phyloP scores from a whole-genome alignment of 2,113 vertebrate genomes.

The Gnathonemus longibarbis region DNA sequence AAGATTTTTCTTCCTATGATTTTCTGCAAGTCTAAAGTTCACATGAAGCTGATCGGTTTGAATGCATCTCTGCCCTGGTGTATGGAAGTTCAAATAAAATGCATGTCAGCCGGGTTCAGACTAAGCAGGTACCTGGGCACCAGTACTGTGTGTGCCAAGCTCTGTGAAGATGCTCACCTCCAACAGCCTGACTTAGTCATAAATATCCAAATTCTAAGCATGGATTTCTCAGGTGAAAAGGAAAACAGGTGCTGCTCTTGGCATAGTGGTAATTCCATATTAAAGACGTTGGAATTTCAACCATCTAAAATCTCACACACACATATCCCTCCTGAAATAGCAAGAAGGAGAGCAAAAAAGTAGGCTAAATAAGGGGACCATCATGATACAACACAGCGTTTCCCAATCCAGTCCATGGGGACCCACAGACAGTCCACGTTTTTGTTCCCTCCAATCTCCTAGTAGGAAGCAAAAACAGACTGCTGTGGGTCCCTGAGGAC shows the following conservation, averaged over 20 bases:
- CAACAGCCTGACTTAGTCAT: slow-evolving; percentile 38
- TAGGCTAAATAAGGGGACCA: slow-evolving; percentile 27
- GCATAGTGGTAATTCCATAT: slow-evolving; percentile 33
- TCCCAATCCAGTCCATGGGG: not conserved
- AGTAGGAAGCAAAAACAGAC: not conserved
- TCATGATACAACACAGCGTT: slow-evolving; percentile 12
- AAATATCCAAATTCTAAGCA: slow-evolving; percentile 33
- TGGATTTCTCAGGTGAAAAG: slow-evolving; percentile 19
- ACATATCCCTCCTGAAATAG: slow-evolving; percentile 28
- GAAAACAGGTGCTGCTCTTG: slow-evolving; percentile 26
- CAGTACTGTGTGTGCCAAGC: slow-evolving; percentile 21
- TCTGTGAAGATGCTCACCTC: slow-evolving; percentile 33
- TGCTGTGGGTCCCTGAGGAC: not conserved
- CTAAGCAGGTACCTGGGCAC: slow-evolving; percentile 29
- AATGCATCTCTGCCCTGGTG: slow-evolving; percentile 19
- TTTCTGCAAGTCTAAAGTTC: slow-evolving; percentile 28
- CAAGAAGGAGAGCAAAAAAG: slow-evolving; percentile 15
- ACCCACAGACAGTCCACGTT: not conserved
- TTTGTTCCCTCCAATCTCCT: not conserved
- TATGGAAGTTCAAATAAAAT: slow-evolving; percentile 30
- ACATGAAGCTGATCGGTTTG: slow-evolving; percentile 25
- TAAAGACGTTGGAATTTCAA: slow-evolving; percentile 33
- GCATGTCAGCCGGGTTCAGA: slow-evolving; percentile 26
- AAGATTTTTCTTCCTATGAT: not conserved
- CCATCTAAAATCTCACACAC: slow-evolving; percentile 27